Percentiles rank a stretch among this genome's conserved stretches.
These are phyloP conservation scores for Phoronis australis DNA, from an alignment of 2,888 invertebrate species.

Conservation along the genomic window DNA sequence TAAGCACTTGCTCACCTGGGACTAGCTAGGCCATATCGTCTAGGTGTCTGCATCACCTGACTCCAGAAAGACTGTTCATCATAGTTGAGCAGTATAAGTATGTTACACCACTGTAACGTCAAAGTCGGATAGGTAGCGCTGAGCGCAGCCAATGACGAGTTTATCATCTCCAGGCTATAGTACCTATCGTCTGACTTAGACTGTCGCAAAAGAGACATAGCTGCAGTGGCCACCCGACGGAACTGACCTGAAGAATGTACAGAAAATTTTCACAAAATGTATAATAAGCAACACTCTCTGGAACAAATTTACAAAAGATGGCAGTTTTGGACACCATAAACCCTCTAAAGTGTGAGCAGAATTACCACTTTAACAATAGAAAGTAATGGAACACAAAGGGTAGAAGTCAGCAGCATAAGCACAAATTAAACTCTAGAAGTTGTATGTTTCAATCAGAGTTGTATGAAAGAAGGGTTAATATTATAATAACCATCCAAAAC, in stretches of 20 bases:
- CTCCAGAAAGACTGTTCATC: constrained; percentile 69
- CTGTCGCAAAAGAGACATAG: constrained; percentile 54
- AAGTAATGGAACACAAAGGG: too few species aligned
- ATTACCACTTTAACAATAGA: too few species aligned
- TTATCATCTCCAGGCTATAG: constrained; percentile 48
- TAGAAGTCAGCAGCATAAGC: too few species aligned
- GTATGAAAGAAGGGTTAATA: too few species aligned
- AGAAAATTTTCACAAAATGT: too few species aligned
- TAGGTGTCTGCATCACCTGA: constrained; percentile 56
- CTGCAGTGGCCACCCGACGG: constrained; percentile 57
- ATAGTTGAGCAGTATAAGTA: constrained; percentile 69
- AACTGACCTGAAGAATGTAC: constrained; percentile 51
- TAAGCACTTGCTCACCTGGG: constrained; percentile 45
- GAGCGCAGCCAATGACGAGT: constrained; percentile 34
- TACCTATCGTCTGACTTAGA: constrained; percentile 29
- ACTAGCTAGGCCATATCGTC: constrained; percentile 45
- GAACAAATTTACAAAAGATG: too few species aligned
- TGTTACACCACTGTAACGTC: constrained; percentile 72
- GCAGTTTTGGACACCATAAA: too few species aligned
- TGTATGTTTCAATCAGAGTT: too few species aligned
- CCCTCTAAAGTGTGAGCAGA: too few species aligned
- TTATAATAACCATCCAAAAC: too few species aligned
- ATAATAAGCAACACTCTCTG: too few species aligned
- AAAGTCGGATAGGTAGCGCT: constrained; percentile 60
- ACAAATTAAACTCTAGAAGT: too few species aligned